Base-by-base conservation (phyloP, 2,888 invertebrate genomes). In the Anoncus sp. region DNA sequence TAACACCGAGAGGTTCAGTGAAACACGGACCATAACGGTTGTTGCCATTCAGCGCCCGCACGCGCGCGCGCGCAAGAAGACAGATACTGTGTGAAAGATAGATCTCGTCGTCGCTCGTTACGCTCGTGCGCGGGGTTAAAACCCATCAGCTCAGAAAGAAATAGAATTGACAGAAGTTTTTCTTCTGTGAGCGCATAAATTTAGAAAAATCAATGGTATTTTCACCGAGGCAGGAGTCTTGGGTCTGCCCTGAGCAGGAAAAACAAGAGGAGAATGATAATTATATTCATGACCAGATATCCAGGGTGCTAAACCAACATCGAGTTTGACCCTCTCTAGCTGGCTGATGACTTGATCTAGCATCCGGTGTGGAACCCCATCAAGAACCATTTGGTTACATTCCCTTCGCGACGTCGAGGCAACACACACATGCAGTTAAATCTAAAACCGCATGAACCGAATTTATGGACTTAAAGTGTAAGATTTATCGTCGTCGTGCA, bases 51-150 rank as follows among this genome's bases (percentile, higher is more conserved):
- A 40, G 71, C 65, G 70, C 57, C 74, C 70, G 77, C 74, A 67
- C 82, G 75, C 40, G 71, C 65, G 70, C 57, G 75, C 70, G 77
- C 74, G 69, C 82, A 75, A 74, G 77, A 85, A 90, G 88, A 90
- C 87, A 88, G 89, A 90, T 89, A 88, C 88, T 83, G 66, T 77
- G 84, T 75, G 73, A 65, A 57, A 81, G 81, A 82, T 83, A 81
- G 60, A 27, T 71, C 27, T 53, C 59, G 71, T 55, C 47, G 72
- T 57, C 62, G 55, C 60, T 51, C 63, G 65, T 69, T 73, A 67
- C 57, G 63, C 51, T 69, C 65, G 73, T 16, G 60, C 24, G 71
- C 51, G 51, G 14, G 43, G 51, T 22, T n/a, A 72, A 47, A 55
- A 55, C 5, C 63, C 62, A 59, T 77, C 57, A 55, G 45, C 47